A percentile compares a stretch with the other conserved stretches of the same genome.
Evolutionary conservation across 2,888 invertebrate species (phyloP).

Genomic region (Incurvaria masculella): DNA sequence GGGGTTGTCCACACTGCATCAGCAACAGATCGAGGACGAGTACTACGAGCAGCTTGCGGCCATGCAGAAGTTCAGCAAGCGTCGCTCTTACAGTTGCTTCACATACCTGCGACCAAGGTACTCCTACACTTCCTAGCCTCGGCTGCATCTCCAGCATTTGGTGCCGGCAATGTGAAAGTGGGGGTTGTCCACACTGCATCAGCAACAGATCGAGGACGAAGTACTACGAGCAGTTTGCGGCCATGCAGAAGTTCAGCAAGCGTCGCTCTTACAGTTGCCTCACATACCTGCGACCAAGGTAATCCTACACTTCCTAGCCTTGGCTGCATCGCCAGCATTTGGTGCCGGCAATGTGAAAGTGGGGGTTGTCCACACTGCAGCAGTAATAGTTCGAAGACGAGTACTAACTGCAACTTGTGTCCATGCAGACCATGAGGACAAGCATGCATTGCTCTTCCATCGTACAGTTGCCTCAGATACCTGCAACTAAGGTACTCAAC

Average conservation of each 20-base stretch:
- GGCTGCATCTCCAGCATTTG: too few species aligned
- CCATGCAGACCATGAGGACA: conserved; percentile 55
- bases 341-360: too few species aligned
- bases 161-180: too few species aligned
- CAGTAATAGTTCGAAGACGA: too few species aligned
- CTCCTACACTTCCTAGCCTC: too few species aligned
- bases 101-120: conserved; percentile 31
- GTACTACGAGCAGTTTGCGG: too few species aligned
- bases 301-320: too few species aligned
- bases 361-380: too few species aligned
- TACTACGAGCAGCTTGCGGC: conserved; percentile 47
- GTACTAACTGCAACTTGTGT: too few species aligned
- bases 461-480: conserved; percentile 51
- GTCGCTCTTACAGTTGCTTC: conserved; percentile 52
- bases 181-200: too few species aligned
- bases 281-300: conserved; percentile 34
- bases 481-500: conserved; percentile 20
- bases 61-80: conserved; percentile 55
- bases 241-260: conserved; percentile 56
- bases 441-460: conserved; percentile 55
- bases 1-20: conserved; percentile 47
- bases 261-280: conserved; percentile 51
- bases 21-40: conserved; percentile 37
- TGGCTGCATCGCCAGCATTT: too few species aligned
- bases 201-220: too few species aligned